A percentile compares a stretch with the other conserved stretches of the same genome.
Conservation (phyloP, 2,113 vertebrate species). For the Climacteris rufus region DNA sequence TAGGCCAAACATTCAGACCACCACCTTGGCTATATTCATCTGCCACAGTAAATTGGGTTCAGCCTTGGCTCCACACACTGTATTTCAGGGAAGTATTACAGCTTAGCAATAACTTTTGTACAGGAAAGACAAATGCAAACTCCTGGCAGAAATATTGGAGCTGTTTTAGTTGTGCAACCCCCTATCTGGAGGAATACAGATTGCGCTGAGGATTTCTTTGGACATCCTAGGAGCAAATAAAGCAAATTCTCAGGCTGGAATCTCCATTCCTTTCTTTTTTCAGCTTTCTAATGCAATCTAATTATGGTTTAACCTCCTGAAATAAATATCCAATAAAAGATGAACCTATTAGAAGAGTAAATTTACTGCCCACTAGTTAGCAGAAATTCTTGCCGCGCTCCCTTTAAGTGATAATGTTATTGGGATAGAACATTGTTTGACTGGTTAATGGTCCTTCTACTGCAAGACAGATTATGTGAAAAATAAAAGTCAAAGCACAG, state of each 20-base stretch:
- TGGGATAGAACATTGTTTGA: constrained; percentile 66
- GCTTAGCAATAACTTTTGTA: constrained; percentile 68
- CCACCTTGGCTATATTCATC: constrained; percentile 82
- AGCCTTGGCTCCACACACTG: constrained; percentile 59
- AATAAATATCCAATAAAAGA: constrained; percentile 80
- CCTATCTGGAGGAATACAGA: constrained; percentile 59
- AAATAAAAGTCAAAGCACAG: constrained; percentile 51
- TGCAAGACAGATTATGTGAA: constrained; percentile 63
- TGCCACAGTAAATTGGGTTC: constrained; percentile 81
- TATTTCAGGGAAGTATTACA: constrained; percentile 66
- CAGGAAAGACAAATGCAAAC: constrained; percentile 71
- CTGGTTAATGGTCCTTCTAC: constrained; percentile 61
- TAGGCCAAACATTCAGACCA: constrained; percentile 83
- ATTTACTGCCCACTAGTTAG: constrained; percentile 69
- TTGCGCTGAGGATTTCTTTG: constrained; percentile 57
- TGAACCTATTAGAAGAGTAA: constrained; percentile 74
- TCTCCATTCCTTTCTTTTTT: constrained; percentile 44
- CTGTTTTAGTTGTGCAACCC: constrained; percentile 59
- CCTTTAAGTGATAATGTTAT: constrained; percentile 54
- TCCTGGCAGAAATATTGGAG: constrained; percentile 61
- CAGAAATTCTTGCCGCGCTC: constrained; percentile 36
- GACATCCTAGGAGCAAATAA: constrained; percentile 50
- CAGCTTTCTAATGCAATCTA: constrained; percentile 63
- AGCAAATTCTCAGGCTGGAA: constrained; percentile 58
- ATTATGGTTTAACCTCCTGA: constrained; percentile 71